Percentiles rank a stretch among this genome's conserved stretches.
Conservation (phyloP, 2,113 vertebrate species). For the Seriola aureovittata region DNA sequence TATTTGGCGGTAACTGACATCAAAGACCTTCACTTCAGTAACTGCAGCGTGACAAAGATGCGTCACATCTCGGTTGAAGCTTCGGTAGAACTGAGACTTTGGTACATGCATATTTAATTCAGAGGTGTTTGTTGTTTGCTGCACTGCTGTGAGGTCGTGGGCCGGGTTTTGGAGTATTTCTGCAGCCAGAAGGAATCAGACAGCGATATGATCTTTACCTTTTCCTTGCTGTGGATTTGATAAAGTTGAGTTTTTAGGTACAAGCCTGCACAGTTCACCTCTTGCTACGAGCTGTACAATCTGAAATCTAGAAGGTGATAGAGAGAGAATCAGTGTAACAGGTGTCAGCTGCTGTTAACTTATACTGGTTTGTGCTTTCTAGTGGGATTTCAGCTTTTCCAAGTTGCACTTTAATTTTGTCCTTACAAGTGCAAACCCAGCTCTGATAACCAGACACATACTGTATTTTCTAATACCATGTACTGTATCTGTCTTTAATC, state of each 20-base stretch:
- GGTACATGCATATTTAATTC: conserved; percentile 32
- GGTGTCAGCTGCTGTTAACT: not conserved
- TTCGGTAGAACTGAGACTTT: conserved; percentile 20
- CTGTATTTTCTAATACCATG: not conserved
- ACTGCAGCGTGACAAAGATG: not conserved
- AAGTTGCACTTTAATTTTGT: too few species aligned
- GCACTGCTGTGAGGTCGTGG: not conserved
- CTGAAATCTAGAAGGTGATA: not conserved
- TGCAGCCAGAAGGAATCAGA: not conserved
- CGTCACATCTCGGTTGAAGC: not conserved
- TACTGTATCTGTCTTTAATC: not conserved
- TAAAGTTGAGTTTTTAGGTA: conserved; percentile 20
- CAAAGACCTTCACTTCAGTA: not conserved
- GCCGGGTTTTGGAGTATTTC: not conserved
- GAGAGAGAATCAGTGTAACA: not conserved
- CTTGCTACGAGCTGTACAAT: not conserved
- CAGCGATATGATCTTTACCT: not conserved
- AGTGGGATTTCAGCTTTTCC: not conserved
- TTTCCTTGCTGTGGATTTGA: conserved; percentile 13
- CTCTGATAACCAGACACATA: not conserved
- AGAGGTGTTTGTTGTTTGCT: not conserved
- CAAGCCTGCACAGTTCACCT: not conserved
- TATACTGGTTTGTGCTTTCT: not conserved
- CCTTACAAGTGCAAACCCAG: too few species aligned
- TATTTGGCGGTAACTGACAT: not conserved